Conservation (phyloP, 2,888 invertebrate genomes). For the Eumacrocentrus americanus region DNA sequence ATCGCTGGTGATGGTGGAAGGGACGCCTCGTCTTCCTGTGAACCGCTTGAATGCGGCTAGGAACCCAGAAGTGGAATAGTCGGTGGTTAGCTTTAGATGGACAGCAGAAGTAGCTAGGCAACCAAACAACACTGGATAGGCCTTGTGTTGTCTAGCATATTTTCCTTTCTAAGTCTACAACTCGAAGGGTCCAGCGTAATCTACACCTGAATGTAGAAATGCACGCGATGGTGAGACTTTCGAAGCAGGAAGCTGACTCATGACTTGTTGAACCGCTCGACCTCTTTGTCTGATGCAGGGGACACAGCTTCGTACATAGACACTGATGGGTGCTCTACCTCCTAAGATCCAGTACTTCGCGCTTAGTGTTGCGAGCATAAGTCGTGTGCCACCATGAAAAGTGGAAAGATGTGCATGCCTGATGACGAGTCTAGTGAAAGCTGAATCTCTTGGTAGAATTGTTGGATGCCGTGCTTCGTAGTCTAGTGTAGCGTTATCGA, state of each 20-base stretch:
- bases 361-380: slow-evolving; percentile 22
- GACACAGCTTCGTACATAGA: slow-evolving; percentile 30
- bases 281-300: slow-evolving; percentile 32
- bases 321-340: slow-evolving; percentile 24
- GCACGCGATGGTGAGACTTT: slow-evolving; percentile 31
- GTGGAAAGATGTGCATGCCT: slow-evolving; percentile 27
- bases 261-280: slow-evolving; percentile 30
- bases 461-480: slow-evolving; percentile 24
- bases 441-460: slow-evolving; percentile 26
- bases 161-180: slow-evolving; percentile 29
- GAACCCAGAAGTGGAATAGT: slow-evolving; percentile 28
- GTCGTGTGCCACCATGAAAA: slow-evolving; percentile 35
- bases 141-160: slow-evolving; percentile 27
- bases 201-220: slow-evolving; percentile 34
- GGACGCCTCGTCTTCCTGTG: slow-evolving; percentile 15
- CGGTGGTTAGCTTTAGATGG: slow-evolving; percentile 22
- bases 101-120: slow-evolving; percentile 29
- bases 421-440: slow-evolving; percentile 26
- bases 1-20: slow-evolving; percentile 17
- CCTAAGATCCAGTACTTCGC: slow-evolving; percentile 35
- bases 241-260: slow-evolving; percentile 34
- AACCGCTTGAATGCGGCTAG: slow-evolving; percentile 22
- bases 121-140: slow-evolving; percentile 30
- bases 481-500: slow-evolving; percentile 16
- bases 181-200: slow-evolving; percentile 39